A percentile compares a stretch with the other conserved stretches of the same genome.
These are phyloP conservation scores for Megaleporinus macrocephalus DNA, from an alignment of 2,113 vertebrate species.

Conservation along the genomic window DNA sequence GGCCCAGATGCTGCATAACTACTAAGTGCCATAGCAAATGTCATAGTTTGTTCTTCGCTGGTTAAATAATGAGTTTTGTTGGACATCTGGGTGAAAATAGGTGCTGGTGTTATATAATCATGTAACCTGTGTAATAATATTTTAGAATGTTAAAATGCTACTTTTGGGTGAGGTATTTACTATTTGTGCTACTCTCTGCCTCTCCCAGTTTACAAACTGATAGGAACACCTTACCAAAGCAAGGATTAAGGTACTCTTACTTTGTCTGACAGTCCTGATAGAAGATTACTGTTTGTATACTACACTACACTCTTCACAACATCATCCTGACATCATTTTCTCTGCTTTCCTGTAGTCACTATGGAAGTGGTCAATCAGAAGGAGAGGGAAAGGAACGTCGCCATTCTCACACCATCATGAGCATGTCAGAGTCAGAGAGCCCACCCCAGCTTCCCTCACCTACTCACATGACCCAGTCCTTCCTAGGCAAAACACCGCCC, in stretches of 20 bases:
- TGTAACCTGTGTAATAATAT: neutral
- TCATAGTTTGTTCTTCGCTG: too few relatives aligned
- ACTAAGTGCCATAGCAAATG: neutral
- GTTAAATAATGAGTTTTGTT: too few relatives aligned
- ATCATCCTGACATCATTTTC: neutral
- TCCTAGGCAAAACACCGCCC: conserved; percentile 82
- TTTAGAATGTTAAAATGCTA: neutral
- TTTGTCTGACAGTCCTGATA: neutral
- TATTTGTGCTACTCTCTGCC: conserved; percentile 54
- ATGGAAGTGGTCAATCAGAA: conserved; percentile 85
- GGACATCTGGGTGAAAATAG: too few relatives aligned
- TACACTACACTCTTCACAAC: too few relatives aligned
- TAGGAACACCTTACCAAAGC: conserved; percentile 94
- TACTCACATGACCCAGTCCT: conserved; percentile 76
- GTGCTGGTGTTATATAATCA: neutral
- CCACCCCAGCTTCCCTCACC: conserved; percentile 89
- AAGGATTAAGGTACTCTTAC: conserved; percentile 88
- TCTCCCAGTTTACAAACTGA: conserved; percentile 84
- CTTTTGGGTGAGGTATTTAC: neutral
- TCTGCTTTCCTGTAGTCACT: conserved; percentile 69
- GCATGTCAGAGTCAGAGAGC: conserved; percentile 83
- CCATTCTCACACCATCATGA: conserved; percentile 84
- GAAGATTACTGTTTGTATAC: neutral
- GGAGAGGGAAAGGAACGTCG: conserved; percentile 80
- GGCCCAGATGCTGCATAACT: neutral